Base-by-base conservation (phyloP, 1,140 invertebrate species). In the Aphis gossypii region DNA sequence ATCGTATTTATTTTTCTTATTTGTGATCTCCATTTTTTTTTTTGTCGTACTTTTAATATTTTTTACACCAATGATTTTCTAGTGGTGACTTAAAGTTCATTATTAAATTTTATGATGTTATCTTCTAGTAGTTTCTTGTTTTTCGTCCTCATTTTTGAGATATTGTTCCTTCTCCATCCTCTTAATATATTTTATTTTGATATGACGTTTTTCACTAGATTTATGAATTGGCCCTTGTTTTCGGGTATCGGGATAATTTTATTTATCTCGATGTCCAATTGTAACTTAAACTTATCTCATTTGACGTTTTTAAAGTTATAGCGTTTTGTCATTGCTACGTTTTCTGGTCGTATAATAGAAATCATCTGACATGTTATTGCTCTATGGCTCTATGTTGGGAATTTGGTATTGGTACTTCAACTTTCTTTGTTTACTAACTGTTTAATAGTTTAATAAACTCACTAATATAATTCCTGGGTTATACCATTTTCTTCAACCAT, bases 401-500 rank as follows among this genome's bases (percentile, higher is more conserved):
- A 51, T 93, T 76, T 82, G 46, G 76, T 38, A 91, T 94, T 68
- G 38, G 68, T 94, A 14, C 5, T 91, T 68, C 89, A 21, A 89
- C 89, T 90, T 56, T 76, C 8, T 54, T 83, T 83, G 21, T 44
- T 14, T n/a, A 54, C 54, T 89, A 25, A 25, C 21, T 91, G 41
- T 38, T 88, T 83, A 20, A 56, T 54, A 18, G 54, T 7, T 54
- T 18, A 51, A 51, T 20, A 51, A 46, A 51, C 35, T 87, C 23
- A 92, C 92, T 76, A 94, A 94, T 25, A 56, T 54, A 25, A 94
- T 76, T 48, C 86, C 91, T 68, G 41, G 84, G 21, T 94, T 90
- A 51, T 87, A 93, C 20, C 93, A 54, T 84, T 82, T 23, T 83
- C n/a, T 94, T 92, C 68, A 94, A 48, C 4, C 88, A 8, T 9